Conservation (phyloP, 2,888 invertebrate genomes). For the Mimumesa dahlbomi region DNA sequence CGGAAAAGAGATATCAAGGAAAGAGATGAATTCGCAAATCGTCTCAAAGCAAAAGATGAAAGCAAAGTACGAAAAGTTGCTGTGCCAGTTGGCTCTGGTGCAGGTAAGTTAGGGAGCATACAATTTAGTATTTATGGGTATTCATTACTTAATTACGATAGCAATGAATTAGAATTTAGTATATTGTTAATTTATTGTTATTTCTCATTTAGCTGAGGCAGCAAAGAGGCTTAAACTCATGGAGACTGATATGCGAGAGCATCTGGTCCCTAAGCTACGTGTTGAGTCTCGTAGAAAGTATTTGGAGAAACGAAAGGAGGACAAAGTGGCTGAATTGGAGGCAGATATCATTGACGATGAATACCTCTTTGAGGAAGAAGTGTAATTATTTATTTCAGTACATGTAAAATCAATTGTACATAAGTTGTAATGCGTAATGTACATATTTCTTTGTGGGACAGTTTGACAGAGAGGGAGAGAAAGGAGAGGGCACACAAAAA, state of each 20-base stretch:
- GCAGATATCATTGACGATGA: conserved; percentile 98
- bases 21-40: conserved; percentile 95
- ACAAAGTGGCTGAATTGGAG: conserved; percentile 97
- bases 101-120: conserved; percentile 61
- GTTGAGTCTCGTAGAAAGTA: conserved; percentile 96
- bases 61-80: conserved; percentile 90
- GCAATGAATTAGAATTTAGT: no score
- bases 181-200: neutral
- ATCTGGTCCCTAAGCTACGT: conserved; percentile 92
- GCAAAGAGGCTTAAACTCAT: conserved; percentile 91
- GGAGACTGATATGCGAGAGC: conserved; percentile 92
- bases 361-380: conserved; percentile 93
- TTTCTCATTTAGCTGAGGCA: conserved; percentile 84
- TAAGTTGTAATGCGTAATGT: neutral
- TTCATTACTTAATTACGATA: no score
- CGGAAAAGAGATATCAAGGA: conserved; percentile 93
- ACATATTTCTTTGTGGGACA: conserved; percentile 77
- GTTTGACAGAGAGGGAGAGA: conserved; percentile 92
- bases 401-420: neutral
- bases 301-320: conserved; percentile 96
- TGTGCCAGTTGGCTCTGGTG: conserved; percentile 72
- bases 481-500: conserved; percentile 94
- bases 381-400: conserved; percentile 83
- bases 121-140: no score
- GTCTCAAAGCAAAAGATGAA: conserved; percentile 94